Conservation (phyloP, 2,888 invertebrate genomes). For the Agelastica alni region DNA sequence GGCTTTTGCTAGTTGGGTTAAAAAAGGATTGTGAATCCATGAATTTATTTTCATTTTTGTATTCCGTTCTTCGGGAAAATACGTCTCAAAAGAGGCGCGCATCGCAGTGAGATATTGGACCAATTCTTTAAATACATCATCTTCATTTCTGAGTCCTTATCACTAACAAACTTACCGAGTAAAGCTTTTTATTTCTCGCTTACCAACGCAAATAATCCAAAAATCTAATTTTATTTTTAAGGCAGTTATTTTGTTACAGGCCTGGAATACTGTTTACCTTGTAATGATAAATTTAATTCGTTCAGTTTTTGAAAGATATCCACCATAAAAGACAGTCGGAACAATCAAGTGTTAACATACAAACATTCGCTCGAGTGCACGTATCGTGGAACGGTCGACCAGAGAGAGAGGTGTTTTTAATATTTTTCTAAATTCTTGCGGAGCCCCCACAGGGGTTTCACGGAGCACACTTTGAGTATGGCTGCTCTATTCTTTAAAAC, state of each 20-base stretch:
- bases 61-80: constrained; percentile 23
- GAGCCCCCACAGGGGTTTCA: too few species aligned
- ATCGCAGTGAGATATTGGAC: constrained; percentile 19
- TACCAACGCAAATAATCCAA: constrained; percentile 11
- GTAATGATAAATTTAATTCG: constrained; percentile 13
- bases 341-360: too few species aligned
- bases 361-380: too few species aligned
- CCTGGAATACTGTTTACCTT: constrained; percentile 17
- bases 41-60: constrained; percentile 23
- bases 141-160: constrained; percentile 1
- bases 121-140: constrained; percentile 6
- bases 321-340: constrained; percentile 5
- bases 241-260: constrained; percentile 8
- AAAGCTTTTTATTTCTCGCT: constrained; percentile 13
- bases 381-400: too few species aligned
- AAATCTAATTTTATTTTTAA: too few species aligned
- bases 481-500: too few species aligned
- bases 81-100: constrained; percentile 17
- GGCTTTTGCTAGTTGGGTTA: constrained; percentile 18
- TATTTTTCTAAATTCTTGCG: too few species aligned
- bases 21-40: constrained; percentile 21
- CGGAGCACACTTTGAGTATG: too few species aligned
- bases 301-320: constrained; percentile 13
- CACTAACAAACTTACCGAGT: constrained; percentile 1
- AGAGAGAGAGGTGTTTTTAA: too few species aligned